Conservation (phyloP, 2,113 vertebrate genomes). For the Mesembrinibis cayennensis region DNA sequence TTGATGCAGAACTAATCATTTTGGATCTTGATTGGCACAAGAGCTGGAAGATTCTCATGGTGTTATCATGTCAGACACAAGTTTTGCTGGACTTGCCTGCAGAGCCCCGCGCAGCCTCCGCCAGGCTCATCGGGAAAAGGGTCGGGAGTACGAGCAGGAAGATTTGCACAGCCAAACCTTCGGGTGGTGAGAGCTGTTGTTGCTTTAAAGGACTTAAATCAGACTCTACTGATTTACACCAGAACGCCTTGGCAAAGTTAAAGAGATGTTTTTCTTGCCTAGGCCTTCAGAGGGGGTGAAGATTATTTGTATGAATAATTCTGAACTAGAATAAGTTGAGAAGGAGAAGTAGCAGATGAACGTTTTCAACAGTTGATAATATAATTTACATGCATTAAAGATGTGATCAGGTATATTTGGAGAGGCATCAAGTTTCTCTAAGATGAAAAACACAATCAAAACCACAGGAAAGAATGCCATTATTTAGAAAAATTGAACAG, state of each 20-base stretch:
- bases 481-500: background rate
- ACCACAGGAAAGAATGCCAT: background rate
- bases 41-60: background rate
- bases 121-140: rapidly evolving
- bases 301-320: background rate
- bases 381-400: background rate
- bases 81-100: background rate
- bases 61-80: background rate
- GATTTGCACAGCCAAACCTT: background rate
- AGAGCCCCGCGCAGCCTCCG: background rate
- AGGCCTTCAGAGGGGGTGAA: background rate
- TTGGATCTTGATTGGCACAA: background rate
- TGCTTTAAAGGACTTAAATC: background rate
- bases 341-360: background rate
- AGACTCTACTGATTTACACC: background rate
- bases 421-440: background rate
- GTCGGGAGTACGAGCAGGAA: rapidly evolving
- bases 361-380: background rate
- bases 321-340: background rate
- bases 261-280: background rate
- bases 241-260: background rate
- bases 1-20: background rate
- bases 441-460: background rate
- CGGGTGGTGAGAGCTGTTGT: background rate
- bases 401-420: background rate